phyloP scores from a whole-genome alignment of 2,888 invertebrate species.

The Ceratothoa steindachneri region DNA sequence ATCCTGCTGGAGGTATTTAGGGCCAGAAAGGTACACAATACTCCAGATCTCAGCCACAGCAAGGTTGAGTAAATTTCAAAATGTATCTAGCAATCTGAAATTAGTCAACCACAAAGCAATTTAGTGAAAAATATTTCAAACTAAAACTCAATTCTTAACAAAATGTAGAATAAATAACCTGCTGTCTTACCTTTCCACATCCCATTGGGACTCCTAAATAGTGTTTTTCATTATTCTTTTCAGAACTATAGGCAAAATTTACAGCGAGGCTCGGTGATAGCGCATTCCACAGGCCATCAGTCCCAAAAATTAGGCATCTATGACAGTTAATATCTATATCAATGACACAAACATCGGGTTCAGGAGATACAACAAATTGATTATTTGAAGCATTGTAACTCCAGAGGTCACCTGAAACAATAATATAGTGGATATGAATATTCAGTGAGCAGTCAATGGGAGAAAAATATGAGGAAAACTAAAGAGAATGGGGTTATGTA shows the following conservation, averaged over 20 bases:
- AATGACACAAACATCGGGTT: constrained; percentile 87
- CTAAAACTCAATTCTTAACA: too few species aligned
- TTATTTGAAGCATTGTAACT: constrained; percentile 87
- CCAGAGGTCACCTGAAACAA: constrained; percentile 80
- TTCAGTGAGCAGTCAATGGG: too few species aligned
- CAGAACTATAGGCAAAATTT: constrained; percentile 74
- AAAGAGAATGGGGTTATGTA: too few species aligned
- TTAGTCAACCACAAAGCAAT: too few species aligned
- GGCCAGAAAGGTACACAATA: too few species aligned
- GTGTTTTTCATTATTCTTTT: constrained; percentile 66
- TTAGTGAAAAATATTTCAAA: too few species aligned
- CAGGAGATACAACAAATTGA: constrained; percentile 94
- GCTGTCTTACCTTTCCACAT: constrained; percentile 41
- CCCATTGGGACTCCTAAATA: constrained; percentile 45
- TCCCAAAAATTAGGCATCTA: constrained; percentile 86
- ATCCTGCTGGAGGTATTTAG: too few species aligned
- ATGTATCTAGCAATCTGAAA: too few species aligned
- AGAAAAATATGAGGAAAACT: too few species aligned
- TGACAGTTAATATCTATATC: constrained; percentile 69
- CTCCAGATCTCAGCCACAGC: too few species aligned
- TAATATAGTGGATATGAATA: background rate
- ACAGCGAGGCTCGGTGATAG: constrained; percentile 78
- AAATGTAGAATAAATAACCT: too few species aligned
- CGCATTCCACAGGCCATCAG: constrained; percentile 97
- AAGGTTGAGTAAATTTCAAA: too few species aligned